phyloP scores from a whole-genome alignment of 2,797 vertebrate genomes.

The Crypturellus tataupa region DNA sequence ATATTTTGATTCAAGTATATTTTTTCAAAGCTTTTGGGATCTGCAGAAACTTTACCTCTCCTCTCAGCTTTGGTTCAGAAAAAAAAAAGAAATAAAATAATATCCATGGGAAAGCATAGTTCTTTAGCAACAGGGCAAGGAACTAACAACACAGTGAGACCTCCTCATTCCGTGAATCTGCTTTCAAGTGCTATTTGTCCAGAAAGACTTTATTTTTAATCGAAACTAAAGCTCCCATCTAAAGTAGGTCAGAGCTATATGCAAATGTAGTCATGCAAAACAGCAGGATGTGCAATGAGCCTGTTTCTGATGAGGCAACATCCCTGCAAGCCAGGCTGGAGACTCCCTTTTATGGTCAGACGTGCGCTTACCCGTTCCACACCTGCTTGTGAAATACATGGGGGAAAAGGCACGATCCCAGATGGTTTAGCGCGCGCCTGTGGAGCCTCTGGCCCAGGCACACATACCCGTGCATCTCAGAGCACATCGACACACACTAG shows the following conservation, averaged over 20 bases:
- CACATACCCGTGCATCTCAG: no score
- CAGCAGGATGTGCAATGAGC: background rate
- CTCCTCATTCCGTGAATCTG: background rate
- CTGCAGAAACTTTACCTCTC: background rate
- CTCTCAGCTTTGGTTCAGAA: background rate
- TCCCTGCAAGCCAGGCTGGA: background rate
- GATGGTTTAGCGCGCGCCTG: background rate
- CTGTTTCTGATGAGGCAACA: background rate
- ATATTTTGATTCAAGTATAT: background rate
- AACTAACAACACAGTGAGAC: background rate
- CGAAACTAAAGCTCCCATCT: background rate
- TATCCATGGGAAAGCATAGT: rapidly evolving
- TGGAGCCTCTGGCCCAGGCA: rapidly evolving
- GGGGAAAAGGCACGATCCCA: rapidly evolving
- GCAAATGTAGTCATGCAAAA: background rate
- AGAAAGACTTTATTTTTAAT: background rate
- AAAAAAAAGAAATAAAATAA: background rate
- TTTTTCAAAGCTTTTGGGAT: background rate
- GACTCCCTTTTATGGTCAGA: slow-evolving; percentile 29
- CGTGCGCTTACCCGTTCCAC: rapidly evolving
- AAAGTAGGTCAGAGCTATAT: background rate
- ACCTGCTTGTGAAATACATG: background rate
- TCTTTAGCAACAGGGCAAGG: background rate
- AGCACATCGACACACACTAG: background rate
- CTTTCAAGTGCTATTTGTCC: background rate